A percentile compares a stretch with the other conserved stretches of the same genome.
Conservation (phyloP, 2,888 invertebrate genomes). For the Sarcophaga rosellei region DNA sequence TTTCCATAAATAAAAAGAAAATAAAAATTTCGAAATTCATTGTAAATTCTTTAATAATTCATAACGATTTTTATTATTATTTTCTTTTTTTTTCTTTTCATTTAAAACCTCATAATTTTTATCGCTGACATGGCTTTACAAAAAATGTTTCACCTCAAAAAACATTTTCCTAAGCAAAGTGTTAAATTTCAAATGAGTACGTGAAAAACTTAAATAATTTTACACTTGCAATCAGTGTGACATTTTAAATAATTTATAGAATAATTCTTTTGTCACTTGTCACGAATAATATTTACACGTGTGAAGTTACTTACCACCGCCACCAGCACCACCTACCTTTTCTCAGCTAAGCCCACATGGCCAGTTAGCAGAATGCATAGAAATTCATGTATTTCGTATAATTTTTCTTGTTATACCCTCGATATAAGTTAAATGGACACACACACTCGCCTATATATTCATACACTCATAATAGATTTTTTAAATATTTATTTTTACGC, state of each 20-base stretch:
- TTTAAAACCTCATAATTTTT: too few relatives aligned
- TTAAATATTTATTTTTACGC: neutral
- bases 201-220: neutral
- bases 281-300: neutral
- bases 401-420: neutral
- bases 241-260: neutral
- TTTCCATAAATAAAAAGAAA: too few relatives aligned
- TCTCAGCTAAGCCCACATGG: too few relatives aligned
- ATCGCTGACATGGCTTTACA: neutral
- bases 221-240: neutral
- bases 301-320: neutral
- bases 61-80: too few relatives aligned
- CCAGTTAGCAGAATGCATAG: neutral
- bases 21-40: too few relatives aligned
- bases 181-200: neutral
- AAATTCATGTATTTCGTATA: neutral
- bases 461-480: neutral
- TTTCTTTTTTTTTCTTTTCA: too few relatives aligned
- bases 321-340: neutral
- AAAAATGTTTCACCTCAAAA: neutral
- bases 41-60: too few relatives aligned
- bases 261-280: neutral
- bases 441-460: neutral
- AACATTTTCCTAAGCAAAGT: neutral
- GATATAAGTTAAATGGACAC: neutral